These are phyloP conservation scores for Oxyura jamaicensis DNA, from an alignment of 2,113 vertebrate genomes.

Conservation along the genomic window DNA sequence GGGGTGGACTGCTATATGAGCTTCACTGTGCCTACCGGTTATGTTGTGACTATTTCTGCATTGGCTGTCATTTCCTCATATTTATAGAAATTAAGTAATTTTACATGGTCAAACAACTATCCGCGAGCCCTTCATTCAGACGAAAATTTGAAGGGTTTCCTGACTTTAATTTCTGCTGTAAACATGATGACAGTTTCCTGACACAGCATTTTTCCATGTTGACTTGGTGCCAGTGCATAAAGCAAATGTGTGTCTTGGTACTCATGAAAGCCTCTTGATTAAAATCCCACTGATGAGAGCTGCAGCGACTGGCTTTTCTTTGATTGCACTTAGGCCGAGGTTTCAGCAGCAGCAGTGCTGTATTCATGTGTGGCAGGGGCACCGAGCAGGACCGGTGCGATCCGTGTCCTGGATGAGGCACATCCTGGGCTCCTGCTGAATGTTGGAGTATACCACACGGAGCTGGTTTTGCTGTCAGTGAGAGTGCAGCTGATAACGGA, in stretches of 20 bases:
- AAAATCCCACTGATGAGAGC: background rate
- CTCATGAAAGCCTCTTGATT: background rate
- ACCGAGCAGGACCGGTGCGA: background rate
- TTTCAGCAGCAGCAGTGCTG: background rate
- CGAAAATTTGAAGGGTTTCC: background rate
- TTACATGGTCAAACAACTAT: background rate
- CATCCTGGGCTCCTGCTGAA: background rate
- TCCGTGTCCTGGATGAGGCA: background rate
- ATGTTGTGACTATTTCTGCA: background rate
- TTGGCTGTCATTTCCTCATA: background rate
- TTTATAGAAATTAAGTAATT: background rate
- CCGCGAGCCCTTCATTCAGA: background rate
- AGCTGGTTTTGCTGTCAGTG: background rate
- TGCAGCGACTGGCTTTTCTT: background rate
- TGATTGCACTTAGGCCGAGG: background rate
- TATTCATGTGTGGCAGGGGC: fast-evolving
- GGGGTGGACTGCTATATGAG: background rate
- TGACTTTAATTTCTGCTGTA: background rate
- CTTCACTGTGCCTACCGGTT: background rate
- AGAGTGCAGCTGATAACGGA: background rate
- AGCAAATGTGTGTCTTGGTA: background rate
- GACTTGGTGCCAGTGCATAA: background rate
- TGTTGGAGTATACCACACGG: background rate
- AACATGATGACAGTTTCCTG: background rate
- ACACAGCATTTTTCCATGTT: background rate